Base-by-base conservation (phyloP, 2,888 invertebrate species). In the Eudasyphora cyanicolor region DNA sequence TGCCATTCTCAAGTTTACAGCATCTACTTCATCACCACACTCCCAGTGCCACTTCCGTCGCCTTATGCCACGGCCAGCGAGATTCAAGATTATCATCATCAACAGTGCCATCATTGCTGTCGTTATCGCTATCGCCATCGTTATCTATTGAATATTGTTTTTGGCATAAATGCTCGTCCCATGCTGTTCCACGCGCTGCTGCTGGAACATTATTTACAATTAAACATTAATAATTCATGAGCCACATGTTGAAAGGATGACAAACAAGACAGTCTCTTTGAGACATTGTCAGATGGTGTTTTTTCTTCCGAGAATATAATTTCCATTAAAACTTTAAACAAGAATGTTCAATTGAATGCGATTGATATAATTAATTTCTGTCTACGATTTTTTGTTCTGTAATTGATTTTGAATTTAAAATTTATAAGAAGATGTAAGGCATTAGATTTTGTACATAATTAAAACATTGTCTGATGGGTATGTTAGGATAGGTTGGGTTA, bases 141-240 rank as follows among this genome's bases (percentile, higher is more conserved):
- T 19, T 27, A n/a, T n/a, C n/a, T n/a, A n/a, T n/a, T n/a, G n/a
- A n/a, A 49, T 45, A 1, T 69, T 69, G 21, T 35, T 67, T 38
- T 67, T 42, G 7, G 45, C 5, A 24, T 6, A 35, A 10, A n/a
- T 35, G n/a, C n/a, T 60, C 32, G 27, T 69, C 7, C 42, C n/a
- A 27, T n/a, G 45, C 24, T 21, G 69, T 27, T 60, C 14, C 27
- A n/a, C n/a, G n/a, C n/a, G n/a, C 42, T 21, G 67, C 14, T 29
- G 29, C 14, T 60, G 19, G 24, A 35, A 14, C 38, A 71, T 35
- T 71, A 38, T 71, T 71, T 71, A 71, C 71, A 71, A 71, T 54
- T 54, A 57, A 54, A 35, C 54, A 71, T 71, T 57, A 71, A 71
- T 71, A 71, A 71, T 71, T 71, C 71, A 71, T 71, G 71, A 71